Base-by-base conservation (phyloP, 2,113 vertebrate species). In the Zootoca vivipara region DNA sequence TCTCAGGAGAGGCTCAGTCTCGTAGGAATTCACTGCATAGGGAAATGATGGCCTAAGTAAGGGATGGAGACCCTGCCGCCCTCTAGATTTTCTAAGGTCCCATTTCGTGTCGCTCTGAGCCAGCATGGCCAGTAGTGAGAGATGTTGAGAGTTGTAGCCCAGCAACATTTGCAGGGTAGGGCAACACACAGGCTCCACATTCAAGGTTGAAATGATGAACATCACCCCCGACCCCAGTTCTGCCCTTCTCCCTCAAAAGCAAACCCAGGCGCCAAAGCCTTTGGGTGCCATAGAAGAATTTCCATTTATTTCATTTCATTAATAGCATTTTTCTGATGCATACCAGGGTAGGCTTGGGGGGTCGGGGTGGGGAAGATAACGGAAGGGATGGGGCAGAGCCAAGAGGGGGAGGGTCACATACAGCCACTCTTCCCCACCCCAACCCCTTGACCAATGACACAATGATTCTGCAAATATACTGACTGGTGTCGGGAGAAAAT, bases 241-340 rank as follows among this genome's bases (percentile, higher is more conserved):
- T 2, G 18, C 78, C 78, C 5, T 2, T 33, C 52, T 28, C 80
- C 62, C 3, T 8, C 40, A 28, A 88, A 83, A 56, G 5, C 72
- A 69, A n/a, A 35, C 62, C 40, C 74, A 70, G 72, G 72, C 40
- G 62, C 15, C 42, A 13, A 78, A 88, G 40, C 70, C 72, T 75
- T 69, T 82, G 7, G 70, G 20, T 86, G 84, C 89, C 78, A 65
- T 69, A 77, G 84, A 86, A 89, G 88, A 89, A 65, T 74, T 85
- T 89, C 81, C 87, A 82, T 89, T 89, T 89, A 86, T 86, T 89
- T 82, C 78, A 89, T 58, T 86, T 82, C 81, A 88, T 70, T 78
- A 78, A 88, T 56, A 89, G 89, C 42, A n/a, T 24, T 33, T 82
- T 83, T 75, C 84, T 78, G 84, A 88, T 56, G 87, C 81, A 83